Percentiles rank a stretch among this genome's conserved stretches.
Evolutionary conservation across 2,888 invertebrate genomes (phyloP).

Genomic region (Agrochola lychnidis): DNA sequence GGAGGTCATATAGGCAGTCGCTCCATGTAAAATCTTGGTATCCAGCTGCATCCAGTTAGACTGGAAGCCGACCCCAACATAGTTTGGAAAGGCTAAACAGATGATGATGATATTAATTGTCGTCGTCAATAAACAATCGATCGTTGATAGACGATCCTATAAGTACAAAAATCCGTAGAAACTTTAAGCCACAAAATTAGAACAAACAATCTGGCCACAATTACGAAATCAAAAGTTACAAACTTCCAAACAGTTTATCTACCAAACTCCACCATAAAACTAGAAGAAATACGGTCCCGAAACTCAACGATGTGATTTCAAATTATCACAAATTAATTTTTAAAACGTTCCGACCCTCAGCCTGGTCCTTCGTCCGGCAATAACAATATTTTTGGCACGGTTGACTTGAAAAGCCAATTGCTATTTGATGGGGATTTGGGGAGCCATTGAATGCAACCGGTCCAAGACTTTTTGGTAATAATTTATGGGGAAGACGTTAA

Average conservation of each 20-base stretch:
- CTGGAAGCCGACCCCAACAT: too few species aligned
- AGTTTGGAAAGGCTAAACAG: too few species aligned
- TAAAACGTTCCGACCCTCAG: constrained; percentile 5
- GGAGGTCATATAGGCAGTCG: too few species aligned
- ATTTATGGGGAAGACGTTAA: constrained; percentile 12
- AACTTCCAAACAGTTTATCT: constrained; percentile 18
- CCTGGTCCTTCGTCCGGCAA: constrained; percentile 13
- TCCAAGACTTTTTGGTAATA: constrained; percentile 1
- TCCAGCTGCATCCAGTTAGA: too few species aligned
- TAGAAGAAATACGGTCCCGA: constrained; percentile 7
- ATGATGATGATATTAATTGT: not conserved
- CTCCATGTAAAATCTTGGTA: too few species aligned
- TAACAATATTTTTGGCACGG: constrained; percentile 50
- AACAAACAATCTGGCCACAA: not conserved
- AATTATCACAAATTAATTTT: constrained; percentile 40
- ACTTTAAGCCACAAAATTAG: not conserved
- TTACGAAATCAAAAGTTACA: constrained; percentile 7
- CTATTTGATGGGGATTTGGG: constrained; percentile 22
- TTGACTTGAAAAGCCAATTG: constrained; percentile 48
- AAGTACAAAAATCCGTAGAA: not conserved
- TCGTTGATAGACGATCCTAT: too few species aligned
- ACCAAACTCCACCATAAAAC: constrained; percentile 20
- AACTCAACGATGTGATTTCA: constrained; percentile 32
- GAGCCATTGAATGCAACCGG: constrained; percentile 34
- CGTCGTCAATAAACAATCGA: not conserved